Conservation (phyloP, 2,888 invertebrate genomes). For the Hemaris fuciformis region DNA sequence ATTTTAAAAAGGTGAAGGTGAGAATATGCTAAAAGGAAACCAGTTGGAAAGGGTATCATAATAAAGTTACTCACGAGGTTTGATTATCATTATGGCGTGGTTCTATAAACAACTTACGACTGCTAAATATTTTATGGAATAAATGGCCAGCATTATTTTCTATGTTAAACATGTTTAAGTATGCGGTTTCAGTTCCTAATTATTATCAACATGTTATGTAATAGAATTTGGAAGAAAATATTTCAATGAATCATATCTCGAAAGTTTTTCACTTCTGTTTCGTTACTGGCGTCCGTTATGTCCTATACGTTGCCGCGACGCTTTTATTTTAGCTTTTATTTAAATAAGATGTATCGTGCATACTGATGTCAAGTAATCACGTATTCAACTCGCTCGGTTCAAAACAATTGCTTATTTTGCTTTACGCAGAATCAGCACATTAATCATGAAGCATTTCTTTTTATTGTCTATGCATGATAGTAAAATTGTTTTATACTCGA, state of each 20-base stretch:
- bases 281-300: constrained; percentile 1
- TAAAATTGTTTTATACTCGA: not conserved
- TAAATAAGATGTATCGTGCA: constrained; percentile 14
- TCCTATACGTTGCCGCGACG: constrained; percentile 1
- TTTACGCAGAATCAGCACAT: constrained; percentile 16
- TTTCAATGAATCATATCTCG: not conserved
- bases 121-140: too few species aligned
- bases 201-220: too few species aligned
- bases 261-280: not conserved
- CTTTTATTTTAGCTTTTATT: constrained; percentile 13
- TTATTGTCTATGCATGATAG: constrained; percentile 11
- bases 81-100: not conserved
- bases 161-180: too few species aligned
- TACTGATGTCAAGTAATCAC: constrained; percentile 17
- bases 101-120: not conserved
- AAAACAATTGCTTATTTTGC: constrained; percentile 18
- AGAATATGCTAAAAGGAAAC: not conserved
- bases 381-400: constrained; percentile 15
- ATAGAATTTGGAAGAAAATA: too few species aligned
- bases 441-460: constrained; percentile 13
- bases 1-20: constrained; percentile 6
- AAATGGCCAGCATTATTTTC: too few species aligned
- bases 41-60: not conserved
- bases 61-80: not conserved
- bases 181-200: too few species aligned